Evolutionary conservation across 1,140 invertebrate species (phyloP).

Genomic region (Ceratina calcarata): DNA sequence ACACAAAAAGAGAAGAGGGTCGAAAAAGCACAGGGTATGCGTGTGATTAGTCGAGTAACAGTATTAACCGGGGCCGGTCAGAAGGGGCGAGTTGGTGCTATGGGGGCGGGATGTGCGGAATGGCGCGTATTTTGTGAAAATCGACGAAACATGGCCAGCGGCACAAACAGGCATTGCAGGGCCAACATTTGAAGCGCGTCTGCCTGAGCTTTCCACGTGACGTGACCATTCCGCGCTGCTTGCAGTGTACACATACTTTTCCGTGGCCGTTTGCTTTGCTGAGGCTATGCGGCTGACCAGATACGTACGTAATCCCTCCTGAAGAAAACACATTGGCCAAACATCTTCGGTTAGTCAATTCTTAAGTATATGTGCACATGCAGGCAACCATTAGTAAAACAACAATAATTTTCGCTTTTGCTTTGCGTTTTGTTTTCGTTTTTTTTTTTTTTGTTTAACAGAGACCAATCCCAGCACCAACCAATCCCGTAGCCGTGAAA

Average conservation of each 20-base stretch:
- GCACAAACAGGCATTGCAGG: conserved; percentile 80
- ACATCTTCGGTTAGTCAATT: conserved; percentile 75
- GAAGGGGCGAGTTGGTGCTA: conserved; percentile 77
- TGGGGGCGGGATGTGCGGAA: conserved; percentile 79
- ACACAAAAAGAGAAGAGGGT: background rate
- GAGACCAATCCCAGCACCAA: conserved; percentile 78
- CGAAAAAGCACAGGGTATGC: conserved; percentile 18
- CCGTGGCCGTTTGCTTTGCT: conserved; percentile 81
- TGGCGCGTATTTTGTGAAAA: conserved; percentile 78
- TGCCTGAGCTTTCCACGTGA: conserved; percentile 80
- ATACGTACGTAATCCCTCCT: conserved; percentile 79
- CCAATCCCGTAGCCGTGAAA: conserved; percentile 73
- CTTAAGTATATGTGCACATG: conserved; percentile 75
- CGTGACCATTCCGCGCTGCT: conserved; percentile 78
- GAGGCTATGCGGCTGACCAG: conserved; percentile 80
- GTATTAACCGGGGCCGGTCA: conserved; percentile 48
- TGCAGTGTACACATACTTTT: conserved; percentile 81
- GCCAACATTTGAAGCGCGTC: conserved; percentile 81
- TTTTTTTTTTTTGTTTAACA: conserved; percentile 41
- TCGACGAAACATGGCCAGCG: conserved; percentile 80
- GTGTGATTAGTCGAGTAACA: conserved; percentile 61
- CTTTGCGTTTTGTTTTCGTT: background rate
- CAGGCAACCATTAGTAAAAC: conserved; percentile 77
- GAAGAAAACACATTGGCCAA: conserved; percentile 77
- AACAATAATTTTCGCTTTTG: conserved; percentile 13